Base-by-base conservation (phyloP, 2,888 invertebrate genomes). In the Acanthacorydalis orientalis region DNA sequence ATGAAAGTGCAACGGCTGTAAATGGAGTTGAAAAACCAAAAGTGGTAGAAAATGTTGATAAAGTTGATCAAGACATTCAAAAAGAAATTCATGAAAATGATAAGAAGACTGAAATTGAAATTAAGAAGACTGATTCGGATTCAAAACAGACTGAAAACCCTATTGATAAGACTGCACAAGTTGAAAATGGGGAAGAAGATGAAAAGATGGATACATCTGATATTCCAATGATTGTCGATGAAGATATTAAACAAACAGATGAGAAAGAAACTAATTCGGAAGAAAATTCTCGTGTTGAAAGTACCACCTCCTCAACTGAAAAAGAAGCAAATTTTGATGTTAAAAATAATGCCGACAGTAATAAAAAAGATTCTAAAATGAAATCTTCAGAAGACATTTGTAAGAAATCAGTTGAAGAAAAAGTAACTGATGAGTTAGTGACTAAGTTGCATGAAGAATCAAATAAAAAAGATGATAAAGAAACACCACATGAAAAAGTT, bases 251-350 rank as follows among this genome's bases (percentile, higher is more conserved):
- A n/a, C 12, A 35, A 16, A 42, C 37, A 38, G 12, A 10, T 15
- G 11, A 14, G 31, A 43, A 31, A 51, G 64, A 65, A 50, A 52
- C 60, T 11, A 62, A 67, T 54, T 53, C 68, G 1, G 70, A 71
- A 49, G 69, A 15, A 23, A 32, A 31, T 10, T 1, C 52, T 0
- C 31, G 46, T 31, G 42, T 39, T 31, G 44, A 39, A 23, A 46
- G 45, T 16, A 48, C 48, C 7, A 23, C 16, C 10, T 10, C 50
- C 2, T 12, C 44, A 10, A 45, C 43, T 31, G 31, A 12, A 14
- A 45, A 50, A 14, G 38, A 42, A 33, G 14, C 49, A 15, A 31
- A 44, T 31, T 15, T 37, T 49, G 35, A 46, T 33, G 14, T 38
- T 38, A 7, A 37, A 35, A 32, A 35, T 35, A 33, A 43, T 62